Evolutionary conservation across 2,888 invertebrate species (phyloP), one percentile per base, ranked within the genome.

Genomic region (Actias luna): DNA sequence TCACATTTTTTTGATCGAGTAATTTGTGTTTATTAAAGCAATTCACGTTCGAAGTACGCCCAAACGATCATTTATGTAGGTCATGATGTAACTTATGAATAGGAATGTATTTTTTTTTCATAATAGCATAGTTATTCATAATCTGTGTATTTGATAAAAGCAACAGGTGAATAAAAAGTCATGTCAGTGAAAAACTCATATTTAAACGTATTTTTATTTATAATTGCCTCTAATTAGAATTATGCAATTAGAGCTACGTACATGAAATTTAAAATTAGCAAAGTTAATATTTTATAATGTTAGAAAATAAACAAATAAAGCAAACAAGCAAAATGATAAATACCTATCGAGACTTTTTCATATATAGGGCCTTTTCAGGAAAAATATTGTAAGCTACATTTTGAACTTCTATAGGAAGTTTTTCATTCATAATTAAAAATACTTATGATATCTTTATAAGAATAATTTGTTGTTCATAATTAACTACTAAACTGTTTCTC

Each of bases 21-120:
- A 73, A 74, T 69, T 64, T 67, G 72, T 72, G 63, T 70, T 69
- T 78, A 75, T 74, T 76, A 75, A 78, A 79, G 71, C 79, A 71
- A 76, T 86, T 84, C 81, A 86, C 83, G 85, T 82, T 82, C 75
- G 75, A 82, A 77, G 72, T 76, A 68, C 66, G 68, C 73, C 73
- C 73, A 77, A 77, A 75, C 69, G 73, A 68, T 71, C 66, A 68
- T n/a, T n/a, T 75, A 84, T 80, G 77, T 86, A 77, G 87, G 87
- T 79, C 86, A 80, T 88, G 79, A 88, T 79, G 87, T 86, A 87
- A 88, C 80, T 79, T 73, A 81, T 79, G 79, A 84, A 85, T 73
- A 82, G 74, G 73, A 74, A 79, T 77, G 79, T 83, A 80, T 79
- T 77, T 69, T 42, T 80, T 85, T 83, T 86, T 85, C 83, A 85